phyloP scores from a whole-genome alignment of 2,113 vertebrate genomes.

The Poeciliopsis prolifica region DNA sequence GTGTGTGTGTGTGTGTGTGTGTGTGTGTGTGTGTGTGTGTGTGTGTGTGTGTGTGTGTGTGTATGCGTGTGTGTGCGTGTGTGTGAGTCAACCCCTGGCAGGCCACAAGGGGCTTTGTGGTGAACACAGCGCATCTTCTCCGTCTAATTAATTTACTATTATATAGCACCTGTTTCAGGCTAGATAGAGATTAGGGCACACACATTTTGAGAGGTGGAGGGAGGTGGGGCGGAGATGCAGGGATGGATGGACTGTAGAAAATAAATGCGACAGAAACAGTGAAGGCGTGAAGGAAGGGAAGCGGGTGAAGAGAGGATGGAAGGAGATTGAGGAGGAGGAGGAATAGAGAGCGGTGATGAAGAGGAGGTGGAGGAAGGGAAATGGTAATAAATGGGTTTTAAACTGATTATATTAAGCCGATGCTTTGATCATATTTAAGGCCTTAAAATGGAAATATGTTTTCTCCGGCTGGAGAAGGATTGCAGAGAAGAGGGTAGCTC shows the following conservation, averaged over 20 bases:
- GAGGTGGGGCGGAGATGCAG: constrained; percentile 62
- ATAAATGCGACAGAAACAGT: constrained; percentile 34
- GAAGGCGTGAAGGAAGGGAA: constrained; percentile 49
- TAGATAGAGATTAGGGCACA: constrained; percentile 88
- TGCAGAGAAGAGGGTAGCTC: constrained; percentile 28
- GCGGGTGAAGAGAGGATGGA: constrained; percentile 27
- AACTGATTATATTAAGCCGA: constrained; percentile 99
- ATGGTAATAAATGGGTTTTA: constrained; percentile 94
- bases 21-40: too few relatives aligned
- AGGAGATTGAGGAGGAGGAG: constrained; percentile 47
- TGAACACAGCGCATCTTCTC: constrained; percentile 97
- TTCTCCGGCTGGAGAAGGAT: constrained; percentile 80
- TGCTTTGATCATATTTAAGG: constrained; percentile 98
- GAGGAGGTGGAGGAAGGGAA: constrained; percentile 55
- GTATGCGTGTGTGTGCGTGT: too few relatives aligned
- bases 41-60: too few relatives aligned
- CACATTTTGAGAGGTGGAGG: constrained; percentile 38
- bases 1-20: too few relatives aligned
- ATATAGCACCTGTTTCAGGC: constrained; percentile 99
- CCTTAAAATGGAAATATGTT: constrained; percentile 98
- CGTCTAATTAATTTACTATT: constrained; percentile 99
- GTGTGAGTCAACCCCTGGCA: constrained; percentile 82
- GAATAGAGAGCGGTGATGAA: constrained; percentile 6
- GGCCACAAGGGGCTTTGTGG: constrained; percentile 86
- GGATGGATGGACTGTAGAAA: constrained; percentile 48